Percentiles rank a stretch among this genome's conserved stretches.
These are phyloP conservation scores for Sitobion miscanthi DNA, from an alignment of 1,140 invertebrate genomes.

Conservation along the genomic window DNA sequence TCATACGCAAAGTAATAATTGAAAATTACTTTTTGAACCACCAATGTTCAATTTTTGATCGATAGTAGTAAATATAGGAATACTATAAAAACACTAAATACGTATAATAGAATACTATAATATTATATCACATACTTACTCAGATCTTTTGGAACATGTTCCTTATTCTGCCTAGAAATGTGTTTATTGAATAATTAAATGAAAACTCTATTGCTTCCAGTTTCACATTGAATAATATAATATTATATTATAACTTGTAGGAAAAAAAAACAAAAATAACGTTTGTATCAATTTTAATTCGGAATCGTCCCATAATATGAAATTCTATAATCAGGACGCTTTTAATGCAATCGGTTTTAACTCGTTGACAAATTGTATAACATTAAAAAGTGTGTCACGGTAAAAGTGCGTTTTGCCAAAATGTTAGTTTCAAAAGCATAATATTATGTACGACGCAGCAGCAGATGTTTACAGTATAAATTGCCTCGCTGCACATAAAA, in stretches of 20 bases:
- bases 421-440: slow-evolving; percentile 28
- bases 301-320: neutral
- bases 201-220: neutral
- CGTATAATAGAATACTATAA: no score
- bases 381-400: slow-evolving; percentile 36
- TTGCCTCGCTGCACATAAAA: neutral
- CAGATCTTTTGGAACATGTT: no score
- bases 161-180: neutral
- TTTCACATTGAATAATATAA: neutral
- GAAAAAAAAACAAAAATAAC: neutral
- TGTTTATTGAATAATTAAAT: neutral
- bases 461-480: neutral
- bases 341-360: neutral
- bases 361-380: slow-evolving; percentile 15
- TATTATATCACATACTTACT: no score
- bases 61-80: neutral
- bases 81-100: no score
- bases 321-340: neutral
- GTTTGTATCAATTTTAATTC: neutral
- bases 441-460: neutral
- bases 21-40: neutral
- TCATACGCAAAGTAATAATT: neutral
- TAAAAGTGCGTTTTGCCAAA: slow-evolving; percentile 38
- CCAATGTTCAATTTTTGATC: neutral
- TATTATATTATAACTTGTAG: no score